Conservation (phyloP, 35 echinoderm and acorn worm genomes). For the Anneissia japonica region DNA sequence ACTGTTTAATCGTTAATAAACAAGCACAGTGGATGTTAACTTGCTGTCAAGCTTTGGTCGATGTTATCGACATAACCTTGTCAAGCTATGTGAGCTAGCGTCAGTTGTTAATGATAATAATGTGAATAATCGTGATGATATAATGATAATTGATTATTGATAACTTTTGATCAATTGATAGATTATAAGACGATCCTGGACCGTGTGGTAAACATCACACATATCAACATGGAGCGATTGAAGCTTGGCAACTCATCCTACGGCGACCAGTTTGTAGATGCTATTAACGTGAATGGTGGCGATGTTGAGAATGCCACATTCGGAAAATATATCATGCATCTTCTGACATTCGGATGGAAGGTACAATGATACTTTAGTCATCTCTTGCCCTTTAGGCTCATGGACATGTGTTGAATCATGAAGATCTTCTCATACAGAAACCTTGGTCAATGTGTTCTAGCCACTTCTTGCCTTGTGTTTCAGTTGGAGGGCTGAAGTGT, state of each 20-base stretch:
- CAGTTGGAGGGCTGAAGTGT: too few species aligned
- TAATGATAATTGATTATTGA: too few species aligned
- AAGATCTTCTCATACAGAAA: too few species aligned
- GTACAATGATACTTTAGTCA: slow-evolving; percentile 14
- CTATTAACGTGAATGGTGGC: slow-evolving; percentile 97
- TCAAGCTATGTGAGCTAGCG: too few species aligned
- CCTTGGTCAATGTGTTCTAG: too few species aligned
- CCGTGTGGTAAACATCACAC: slow-evolving; percentile 82
- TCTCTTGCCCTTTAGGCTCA: neutral
- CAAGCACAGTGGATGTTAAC: too few species aligned
- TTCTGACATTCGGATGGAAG: slow-evolving; percentile 89
- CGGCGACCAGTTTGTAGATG: slow-evolving; percentile 84
- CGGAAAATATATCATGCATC: slow-evolving; percentile 78
- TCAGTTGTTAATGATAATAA: too few species aligned
- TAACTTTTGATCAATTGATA: neutral
- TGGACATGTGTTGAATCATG: neutral
- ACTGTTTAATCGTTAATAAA: too few species aligned
- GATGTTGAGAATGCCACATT: slow-evolving; percentile 70
- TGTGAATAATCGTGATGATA: too few species aligned
- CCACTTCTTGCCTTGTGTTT: too few species aligned
- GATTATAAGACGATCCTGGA: slow-evolving; percentile 86
- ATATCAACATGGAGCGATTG: slow-evolving; percentile 82
- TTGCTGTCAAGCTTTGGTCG: too few species aligned
- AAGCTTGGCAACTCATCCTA: slow-evolving; percentile 81
- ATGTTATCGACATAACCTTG: too few species aligned